Percentiles rank a stretch among this genome's conserved stretches.
These are phyloP conservation scores for Perca schrenkii DNA, from an alignment of 2,113 vertebrate species.

Conservation along the genomic window DNA sequence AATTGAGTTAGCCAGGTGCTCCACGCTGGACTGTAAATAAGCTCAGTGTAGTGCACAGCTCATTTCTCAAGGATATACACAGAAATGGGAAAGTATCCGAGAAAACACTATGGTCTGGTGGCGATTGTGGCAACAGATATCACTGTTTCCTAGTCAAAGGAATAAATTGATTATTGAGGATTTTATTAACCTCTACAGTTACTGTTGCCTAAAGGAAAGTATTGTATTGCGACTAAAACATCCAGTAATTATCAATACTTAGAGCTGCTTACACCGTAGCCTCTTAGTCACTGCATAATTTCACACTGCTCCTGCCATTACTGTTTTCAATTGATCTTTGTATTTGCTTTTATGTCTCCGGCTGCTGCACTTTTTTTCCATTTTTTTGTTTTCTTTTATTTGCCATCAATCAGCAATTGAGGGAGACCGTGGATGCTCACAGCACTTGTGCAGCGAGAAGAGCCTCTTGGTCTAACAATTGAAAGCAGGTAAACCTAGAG, in stretches of 20 bases:
- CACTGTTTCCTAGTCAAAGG: neutral
- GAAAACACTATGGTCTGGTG: constrained; percentile 3
- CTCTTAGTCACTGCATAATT: constrained; percentile 32
- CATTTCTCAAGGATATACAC: constrained; percentile 22
- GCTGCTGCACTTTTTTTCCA: neutral
- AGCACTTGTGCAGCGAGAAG: constrained; percentile 58
- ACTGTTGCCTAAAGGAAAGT: constrained; percentile 3
- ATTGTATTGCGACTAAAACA: constrained; percentile 16
- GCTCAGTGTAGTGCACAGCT: constrained; percentile 30
- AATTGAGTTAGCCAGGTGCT: constrained; percentile 53
- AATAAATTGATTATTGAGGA: constrained; percentile 12
- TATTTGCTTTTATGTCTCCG: constrained; percentile 16
- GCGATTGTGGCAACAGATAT: constrained; percentile 26
- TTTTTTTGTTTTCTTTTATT: constrained; percentile 5
- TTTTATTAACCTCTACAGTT: constrained; percentile 1
- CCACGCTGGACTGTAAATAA: constrained; percentile 47
- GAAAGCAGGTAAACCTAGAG: constrained; percentile 70
- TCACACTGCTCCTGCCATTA: constrained; percentile 13
- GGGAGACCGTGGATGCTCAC: constrained; percentile 29
- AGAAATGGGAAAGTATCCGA: neutral
- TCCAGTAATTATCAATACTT: constrained; percentile 23
- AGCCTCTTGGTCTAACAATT: constrained; percentile 59
- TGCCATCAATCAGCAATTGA: constrained; percentile 34
- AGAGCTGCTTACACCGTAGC: constrained; percentile 23
- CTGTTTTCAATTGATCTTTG: constrained; percentile 25